Evolutionary conservation across 2,797 vertebrate genomes (phyloP), one percentile per base, ranked within the genome.

Genomic region (Enteromius afrohamiltoni): DNA sequence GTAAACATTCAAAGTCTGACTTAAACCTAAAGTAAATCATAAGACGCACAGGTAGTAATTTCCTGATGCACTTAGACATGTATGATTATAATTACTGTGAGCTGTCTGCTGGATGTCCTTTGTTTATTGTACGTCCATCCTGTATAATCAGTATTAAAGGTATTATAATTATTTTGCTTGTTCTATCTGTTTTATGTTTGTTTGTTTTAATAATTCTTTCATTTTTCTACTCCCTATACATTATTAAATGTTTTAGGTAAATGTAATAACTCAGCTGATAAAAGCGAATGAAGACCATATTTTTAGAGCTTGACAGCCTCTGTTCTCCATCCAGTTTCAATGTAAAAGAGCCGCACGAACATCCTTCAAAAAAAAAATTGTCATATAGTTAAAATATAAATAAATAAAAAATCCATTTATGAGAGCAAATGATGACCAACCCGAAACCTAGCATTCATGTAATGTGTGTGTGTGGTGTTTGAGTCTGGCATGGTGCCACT

Each of bases 401-500:
- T 5, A 37, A 37, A 2, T 1, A 51, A 17, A 53, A 10, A 17
- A 34, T 49, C 2, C n/a, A 11, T 49, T 31, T 5, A 29, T 62
- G 23, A 55, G 29, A 34, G 17, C 6, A 53, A 49, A 37, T 37
- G 37, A 58, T 55, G 21, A 23, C 11, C 1, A 1, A 9, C 40
- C 6, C 7, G n/a, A 23, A 67, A 21, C 31, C 9, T n/a, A 37
- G 13, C n/a, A 51, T 71, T 47, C 23, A 47, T 29, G 8, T 2
- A 51, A 4, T 45, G 69, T 13, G 37, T 37, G 64, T 67, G 26
- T 34, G 34, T 62, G 69, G 45, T 71, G 29, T 45, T 21, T 71
- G 31, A 49, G 37, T 45, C 69, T 88, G 80, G 84, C 87, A 71
- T 71, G 5, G 16, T 75, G 87, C 84, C 89, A 85, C 83, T 80